Percentiles rank a stretch among this genome's conserved stretches.
phyloP scores from a whole-genome alignment of 2,797 vertebrate genomes.

The Lutjanus argentimaculatus region DNA sequence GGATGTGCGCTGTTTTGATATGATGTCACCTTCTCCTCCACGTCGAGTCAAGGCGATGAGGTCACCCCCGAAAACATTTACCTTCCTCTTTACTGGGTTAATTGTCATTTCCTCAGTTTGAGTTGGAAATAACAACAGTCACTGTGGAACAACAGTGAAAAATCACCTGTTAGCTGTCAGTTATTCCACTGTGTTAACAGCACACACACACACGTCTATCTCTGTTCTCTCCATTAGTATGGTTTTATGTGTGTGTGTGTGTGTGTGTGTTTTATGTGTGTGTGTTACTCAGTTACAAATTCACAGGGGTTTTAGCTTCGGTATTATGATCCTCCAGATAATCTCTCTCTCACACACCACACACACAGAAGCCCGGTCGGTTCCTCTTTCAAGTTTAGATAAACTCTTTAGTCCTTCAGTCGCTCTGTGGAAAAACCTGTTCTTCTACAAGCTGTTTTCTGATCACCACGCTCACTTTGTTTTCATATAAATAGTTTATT shows the following conservation, averaged over 20 bases:
- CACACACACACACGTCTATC: neutral
- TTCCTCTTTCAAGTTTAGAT: slow-evolving; percentile 25
- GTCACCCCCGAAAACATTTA: slow-evolving; percentile 53
- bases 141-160: neutral
- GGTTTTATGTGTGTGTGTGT: slow-evolving; percentile 15
- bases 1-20: slow-evolving; percentile 29
- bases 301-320: slow-evolving; percentile 52
- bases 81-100: slow-evolving; percentile 24
- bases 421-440: neutral
- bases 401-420: slow-evolving; percentile 17
- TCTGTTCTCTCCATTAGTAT: neutral
- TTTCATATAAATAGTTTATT: slow-evolving; percentile 83
- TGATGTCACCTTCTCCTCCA: slow-evolving; percentile 43
- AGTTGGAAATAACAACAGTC: slow-evolving; percentile 21
- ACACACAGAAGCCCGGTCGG: slow-evolving; percentile 14
- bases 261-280: neutral
- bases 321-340: slow-evolving; percentile 51
- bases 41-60: slow-evolving; percentile 18
- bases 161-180: slow-evolving; percentile 6
- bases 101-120: slow-evolving; percentile 32
- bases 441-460: slow-evolving; percentile 2
- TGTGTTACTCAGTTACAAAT: slow-evolving; percentile 42
- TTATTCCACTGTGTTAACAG: slow-evolving; percentile 7
- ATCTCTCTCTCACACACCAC: slow-evolving; percentile 43
- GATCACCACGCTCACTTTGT: slow-evolving; percentile 31